Conservation (phyloP, 2,888 invertebrate genomes). For the Limnephilus marmoratus region DNA sequence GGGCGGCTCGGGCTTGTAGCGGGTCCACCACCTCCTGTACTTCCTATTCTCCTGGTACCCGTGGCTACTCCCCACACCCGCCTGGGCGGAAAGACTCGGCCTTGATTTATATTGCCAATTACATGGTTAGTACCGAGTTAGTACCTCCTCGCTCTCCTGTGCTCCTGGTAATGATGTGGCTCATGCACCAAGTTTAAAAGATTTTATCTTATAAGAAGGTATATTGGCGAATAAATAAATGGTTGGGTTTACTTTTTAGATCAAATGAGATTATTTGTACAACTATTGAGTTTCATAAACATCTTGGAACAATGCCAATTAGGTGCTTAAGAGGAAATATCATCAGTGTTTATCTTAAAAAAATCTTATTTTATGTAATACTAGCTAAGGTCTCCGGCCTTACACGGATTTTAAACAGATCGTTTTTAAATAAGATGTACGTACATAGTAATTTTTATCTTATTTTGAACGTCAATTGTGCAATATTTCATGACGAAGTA, state of each 20-base stretch:
- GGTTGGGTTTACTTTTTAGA: neutral
- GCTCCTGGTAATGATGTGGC: constrained; percentile 27
- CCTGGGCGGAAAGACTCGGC: constrained; percentile 41
- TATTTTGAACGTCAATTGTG: too few species aligned
- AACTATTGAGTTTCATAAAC: neutral
- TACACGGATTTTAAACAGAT: too few species aligned
- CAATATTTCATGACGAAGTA: too few species aligned
- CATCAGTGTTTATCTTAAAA: neutral
- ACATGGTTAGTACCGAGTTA: constrained; percentile 42
- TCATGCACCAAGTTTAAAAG: neutral
- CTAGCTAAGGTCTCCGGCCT: too few species aligned
- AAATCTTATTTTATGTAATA: too few species aligned
- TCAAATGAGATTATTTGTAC: neutral
- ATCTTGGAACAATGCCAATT: neutral
- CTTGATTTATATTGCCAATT: constrained; percentile 62
- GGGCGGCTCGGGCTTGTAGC: constrained; percentile 31
- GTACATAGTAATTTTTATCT: too few species aligned
- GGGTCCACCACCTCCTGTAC: constrained; percentile 8
- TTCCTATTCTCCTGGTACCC: constrained; percentile 27
- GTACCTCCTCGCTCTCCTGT: constrained; percentile 39
- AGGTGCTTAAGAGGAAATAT: neutral
- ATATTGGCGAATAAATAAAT: neutral
- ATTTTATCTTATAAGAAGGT: neutral
- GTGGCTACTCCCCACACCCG: neutral
- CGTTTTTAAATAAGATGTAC: too few species aligned